phyloP scores from a whole-genome alignment of 2,797 vertebrate species.

The Pterois miles region DNA sequence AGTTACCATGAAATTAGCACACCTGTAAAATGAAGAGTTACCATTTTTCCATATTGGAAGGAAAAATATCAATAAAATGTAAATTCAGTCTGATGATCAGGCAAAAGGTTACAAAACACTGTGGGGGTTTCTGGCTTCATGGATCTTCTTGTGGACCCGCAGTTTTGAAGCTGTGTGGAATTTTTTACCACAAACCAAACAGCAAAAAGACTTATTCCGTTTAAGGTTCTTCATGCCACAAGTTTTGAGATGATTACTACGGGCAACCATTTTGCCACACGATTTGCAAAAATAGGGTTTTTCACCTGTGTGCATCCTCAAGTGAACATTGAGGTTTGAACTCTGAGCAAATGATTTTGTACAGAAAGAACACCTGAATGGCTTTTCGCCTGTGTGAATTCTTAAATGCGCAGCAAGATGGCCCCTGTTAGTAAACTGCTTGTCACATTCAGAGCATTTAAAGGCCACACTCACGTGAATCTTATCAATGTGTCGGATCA shows the following conservation, averaged over 20 bases:
- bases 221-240: neutral
- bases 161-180: conserved; percentile 1
- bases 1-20: too few relatives aligned
- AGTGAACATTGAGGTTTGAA: conserved; percentile 51
- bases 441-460: conserved; percentile 38
- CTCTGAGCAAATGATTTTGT: conserved; percentile 41
- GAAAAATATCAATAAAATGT: too few relatives aligned
- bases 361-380: conserved; percentile 40
- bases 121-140: neutral
- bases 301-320: conserved; percentile 46
- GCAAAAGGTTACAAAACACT: neutral
- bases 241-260: conserved; percentile 38
- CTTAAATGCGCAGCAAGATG: conserved; percentile 36
- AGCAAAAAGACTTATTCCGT: neutral
- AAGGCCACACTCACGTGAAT: conserved; percentile 26
- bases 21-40: too few relatives aligned
- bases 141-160: conserved; percentile 7
- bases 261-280: conserved; percentile 34
- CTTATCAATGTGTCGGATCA: conserved; percentile 29
- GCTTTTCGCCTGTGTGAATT: conserved; percentile 53
- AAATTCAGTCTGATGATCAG: neutral
- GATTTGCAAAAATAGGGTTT: conserved; percentile 47
- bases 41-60: too few relatives aligned
- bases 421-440: conserved; percentile 18
- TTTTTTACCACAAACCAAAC: neutral